These are phyloP conservation scores for Poecilia velifera DNA, from an alignment of 2,797 vertebrate genomes.

Conservation along the genomic window DNA sequence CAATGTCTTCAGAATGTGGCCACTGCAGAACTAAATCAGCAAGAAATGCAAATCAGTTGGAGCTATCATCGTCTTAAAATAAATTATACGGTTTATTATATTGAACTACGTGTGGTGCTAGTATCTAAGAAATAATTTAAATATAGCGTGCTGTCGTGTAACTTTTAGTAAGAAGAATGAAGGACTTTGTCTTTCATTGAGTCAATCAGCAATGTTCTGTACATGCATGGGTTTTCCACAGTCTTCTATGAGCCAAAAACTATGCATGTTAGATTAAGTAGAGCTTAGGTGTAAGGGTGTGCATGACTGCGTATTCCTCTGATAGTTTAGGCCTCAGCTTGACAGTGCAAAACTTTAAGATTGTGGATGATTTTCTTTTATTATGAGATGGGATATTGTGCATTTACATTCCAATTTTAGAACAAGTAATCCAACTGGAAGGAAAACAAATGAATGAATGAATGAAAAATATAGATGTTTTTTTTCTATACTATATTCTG, in stretches of 20 bases:
- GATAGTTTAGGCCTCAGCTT: not conserved
- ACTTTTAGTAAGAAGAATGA: not conserved
- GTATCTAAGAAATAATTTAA: conserved; percentile 2
- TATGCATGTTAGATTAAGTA: not conserved
- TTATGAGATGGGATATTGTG: not conserved
- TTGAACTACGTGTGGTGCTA: not conserved
- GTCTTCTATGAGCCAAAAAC: not conserved
- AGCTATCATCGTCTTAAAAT: conserved; percentile 38
- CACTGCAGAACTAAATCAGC: conserved; percentile 37
- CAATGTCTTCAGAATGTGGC: conserved; percentile 48
- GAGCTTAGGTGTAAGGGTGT: not conserved
- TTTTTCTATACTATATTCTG: not conserved
- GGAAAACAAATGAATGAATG: not conserved
- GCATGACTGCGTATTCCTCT: not conserved
- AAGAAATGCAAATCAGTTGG: conserved; percentile 43
- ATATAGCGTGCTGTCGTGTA: not conserved
- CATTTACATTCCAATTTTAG: not conserved
- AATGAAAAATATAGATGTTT: not conserved
- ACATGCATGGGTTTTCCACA: not conserved
- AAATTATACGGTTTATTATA: conserved; percentile 29
- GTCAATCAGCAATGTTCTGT: not conserved
- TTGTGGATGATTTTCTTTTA: not conserved
- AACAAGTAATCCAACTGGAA: not conserved
- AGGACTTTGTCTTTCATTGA: not conserved
- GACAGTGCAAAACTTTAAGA: not conserved